Evolutionary conservation across 1,140 invertebrate genomes (phyloP), one percentile per base, ranked within the genome.

Genomic region (Nephotettix cincticeps): DNA sequence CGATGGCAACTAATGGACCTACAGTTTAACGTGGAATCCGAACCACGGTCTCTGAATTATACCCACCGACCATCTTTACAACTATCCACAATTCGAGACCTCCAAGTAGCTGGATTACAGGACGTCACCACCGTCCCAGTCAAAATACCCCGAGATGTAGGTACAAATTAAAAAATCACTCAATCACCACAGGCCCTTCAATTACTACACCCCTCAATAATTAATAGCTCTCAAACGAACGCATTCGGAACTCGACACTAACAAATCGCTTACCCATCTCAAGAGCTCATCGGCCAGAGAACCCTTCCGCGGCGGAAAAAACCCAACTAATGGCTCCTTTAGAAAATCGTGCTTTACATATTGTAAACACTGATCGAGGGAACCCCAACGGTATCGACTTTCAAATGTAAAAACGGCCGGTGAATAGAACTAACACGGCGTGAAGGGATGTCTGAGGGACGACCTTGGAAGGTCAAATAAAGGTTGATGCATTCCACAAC

Each of bases 301-400:
- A 61, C 56, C 56, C 56, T 61, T 61, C 28, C 25, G 28, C 23
- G 27, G 28, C 23, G 4, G 9, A 14, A 61, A 29, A 61, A 61
- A 25, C 25, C 56, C 6, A 28, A 61, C 56, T 61, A 61, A 61
- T 61, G 56, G 56, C 9, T 61, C 56, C 56, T 29, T 61, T 61
- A 25, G 27, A 29, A n/a, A 61, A 29, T 61, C 25, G 27, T 61
- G 56, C 28, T 61, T 61, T 61, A 61, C 56, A 61, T 61, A 61
- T 27, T 27, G 56, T 61, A 61, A 61, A 61, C 56, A 61, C 25
- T 61, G 56, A 61, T 61, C 13, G 56, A 61, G 6, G 28, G 56
- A 51, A 23, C 14, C 21, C 56, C 25, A 14, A 61, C 13, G 14
- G 56, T 61, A 61, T 61, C 56, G 56, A 28, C 23, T 61, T 61